A percentile compares a stretch with the other conserved stretches of the same genome.
These are phyloP conservation scores for Beris chalybata DNA, from an alignment of 2,888 invertebrate genomes.

Conservation along the genomic window DNA sequence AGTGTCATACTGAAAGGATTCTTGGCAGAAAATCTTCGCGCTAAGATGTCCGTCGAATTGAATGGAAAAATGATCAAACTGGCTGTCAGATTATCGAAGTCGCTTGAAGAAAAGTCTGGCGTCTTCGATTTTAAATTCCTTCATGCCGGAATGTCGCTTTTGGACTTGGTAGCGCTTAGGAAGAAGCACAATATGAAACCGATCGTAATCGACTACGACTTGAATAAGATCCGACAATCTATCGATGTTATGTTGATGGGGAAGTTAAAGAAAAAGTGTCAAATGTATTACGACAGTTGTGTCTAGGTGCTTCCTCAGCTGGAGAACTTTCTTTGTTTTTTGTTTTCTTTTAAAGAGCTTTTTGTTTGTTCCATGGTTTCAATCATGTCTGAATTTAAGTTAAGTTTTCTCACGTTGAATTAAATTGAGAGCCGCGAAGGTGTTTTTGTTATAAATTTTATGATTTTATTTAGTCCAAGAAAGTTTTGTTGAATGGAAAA, in stretches of 20 bases:
- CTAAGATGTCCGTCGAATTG: background rate
- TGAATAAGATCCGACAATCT: background rate
- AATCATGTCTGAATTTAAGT: too few species aligned
- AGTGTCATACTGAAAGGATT: background rate
- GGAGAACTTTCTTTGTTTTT: too few species aligned
- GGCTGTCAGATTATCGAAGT: background rate
- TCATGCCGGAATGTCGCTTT: background rate
- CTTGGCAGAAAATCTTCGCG: background rate
- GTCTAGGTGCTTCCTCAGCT: too few species aligned
- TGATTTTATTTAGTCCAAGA: too few species aligned
- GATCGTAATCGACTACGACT: background rate
- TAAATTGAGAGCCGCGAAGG: too few species aligned
- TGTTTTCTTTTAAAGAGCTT: too few species aligned
- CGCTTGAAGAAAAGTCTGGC: background rate
- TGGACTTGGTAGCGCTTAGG: background rate
- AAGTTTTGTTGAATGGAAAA: too few species aligned
- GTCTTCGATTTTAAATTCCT: background rate
- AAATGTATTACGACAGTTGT: background rate
- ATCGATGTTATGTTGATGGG: background rate
- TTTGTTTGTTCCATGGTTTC: too few species aligned
- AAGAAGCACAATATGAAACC: background rate
- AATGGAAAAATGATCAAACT: background rate
- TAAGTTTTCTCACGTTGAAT: too few species aligned
- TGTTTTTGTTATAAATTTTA: too few species aligned
- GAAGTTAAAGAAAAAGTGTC: background rate